Evolutionary conservation across 2,113 vertebrate genomes (phyloP), one percentile per base, ranked within the genome.

Genomic region (Psettodes erumei): DNA sequence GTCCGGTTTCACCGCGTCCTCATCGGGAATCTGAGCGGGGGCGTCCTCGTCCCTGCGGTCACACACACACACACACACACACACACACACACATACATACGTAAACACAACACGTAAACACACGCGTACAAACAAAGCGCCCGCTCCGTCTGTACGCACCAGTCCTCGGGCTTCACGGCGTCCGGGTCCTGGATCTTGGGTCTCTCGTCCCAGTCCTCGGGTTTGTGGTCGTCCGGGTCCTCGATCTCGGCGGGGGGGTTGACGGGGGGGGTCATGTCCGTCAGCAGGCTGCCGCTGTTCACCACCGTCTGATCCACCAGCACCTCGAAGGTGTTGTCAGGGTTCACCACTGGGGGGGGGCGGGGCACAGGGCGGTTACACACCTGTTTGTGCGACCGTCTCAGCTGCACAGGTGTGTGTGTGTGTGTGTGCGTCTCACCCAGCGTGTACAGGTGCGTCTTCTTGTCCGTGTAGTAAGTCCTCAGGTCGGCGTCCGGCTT

Each of bases 181-280:
- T 96, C 95, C 0, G 98, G 97, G 86, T 99, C 98, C 84, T 97
- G 94, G 75, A 99, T 97, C 92, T 99, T 99, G 30, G 98, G 94
- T 75, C 96, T 96, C 88, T 99, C 98, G 75, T 99, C 98, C 98
- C 98, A 99, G 84, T 99, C 98, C 65, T 99, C 98, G 0, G 98
- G 98, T 38, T 99, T 99, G 64, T 92, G 92, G 88, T 99, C 98
- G 48, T 98, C 96, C 0, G 97, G 97, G 77, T 99, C 98, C 77
- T 99, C 98, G 37, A 99, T 98, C 93, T 99, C 98, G 18, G 95
- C 94, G 0, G 95, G 75, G 16, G 98, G 98, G 88, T 99, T 99
- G 35, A 99, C 94, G 4, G 98, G 71, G 5, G 98, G 98, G 43
- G 95, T 96, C 95, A 99, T 88, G 81, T 99, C 98, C 4, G 90